Base-by-base conservation (phyloP, 2,113 vertebrate genomes). In the Sminthopsis crassicaudata region DNA sequence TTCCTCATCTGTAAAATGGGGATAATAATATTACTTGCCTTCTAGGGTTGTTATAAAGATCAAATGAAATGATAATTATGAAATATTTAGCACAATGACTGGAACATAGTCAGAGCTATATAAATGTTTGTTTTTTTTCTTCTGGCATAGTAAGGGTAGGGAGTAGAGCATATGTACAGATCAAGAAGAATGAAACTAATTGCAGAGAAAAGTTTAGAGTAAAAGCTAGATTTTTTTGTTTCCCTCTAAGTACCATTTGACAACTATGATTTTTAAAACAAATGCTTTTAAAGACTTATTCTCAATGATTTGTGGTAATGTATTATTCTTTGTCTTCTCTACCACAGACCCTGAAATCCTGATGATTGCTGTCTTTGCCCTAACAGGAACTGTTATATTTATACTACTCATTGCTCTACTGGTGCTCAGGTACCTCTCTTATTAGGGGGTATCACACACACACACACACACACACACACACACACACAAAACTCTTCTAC, bases 351-450 rank as follows among this genome's bases (percentile, higher is more conserved):
- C 98, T 97, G 89, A 97, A 0, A 0, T 94, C 25, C 98, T 99
- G 98, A 96, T 98, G 92, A 98, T 99, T 46, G 99, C 99, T 6
- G 98, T 99, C 98, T 99, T 99, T 57, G 98, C 99, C 1, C 99
- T 99, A 52, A 98, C 99, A 0, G 97, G 99, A 92, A 98, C 98
- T 22, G 98, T 99, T 27, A 97, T 99, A 36, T 97, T 99, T 94
- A 98, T 99, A 96, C 98, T 99, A 19, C 96, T 98, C 95, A 98
- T 99, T 11, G 99, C 99, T 30, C 98, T 99, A 57, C 98, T 99
- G 97, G 98, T 99, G 97, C 98, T 99, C 97, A 99, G 99, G 99
- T 99, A 99, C 53, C 51, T 0, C 1, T 0, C 16, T 51, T 42
- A 6, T 10, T 2, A 0, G 67, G 54, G n/a, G 60, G 12, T 27